phyloP scores from a whole-genome alignment of 2,797 vertebrate species.

The Darevskia mixta region DNA sequence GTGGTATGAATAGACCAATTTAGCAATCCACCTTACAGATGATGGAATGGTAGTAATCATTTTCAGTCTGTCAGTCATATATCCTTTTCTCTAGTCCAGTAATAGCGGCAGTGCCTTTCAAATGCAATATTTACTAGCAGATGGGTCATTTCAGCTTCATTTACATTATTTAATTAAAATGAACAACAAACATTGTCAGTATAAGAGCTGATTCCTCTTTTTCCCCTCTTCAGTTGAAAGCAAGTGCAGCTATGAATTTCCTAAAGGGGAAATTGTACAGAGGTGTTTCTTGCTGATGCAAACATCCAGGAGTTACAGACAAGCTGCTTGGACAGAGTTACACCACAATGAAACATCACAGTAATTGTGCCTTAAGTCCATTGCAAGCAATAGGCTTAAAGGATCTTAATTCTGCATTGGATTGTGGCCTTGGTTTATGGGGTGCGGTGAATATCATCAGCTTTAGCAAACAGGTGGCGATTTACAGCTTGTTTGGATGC shows the following conservation, averaged over 20 bases:
- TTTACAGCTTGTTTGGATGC: neutral
- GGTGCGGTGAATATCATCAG: neutral
- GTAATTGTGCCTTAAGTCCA: neutral
- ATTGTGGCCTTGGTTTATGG: neutral
- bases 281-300: conserved; percentile 41
- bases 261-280: conserved; percentile 35
- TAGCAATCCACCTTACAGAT: conserved; percentile 55
- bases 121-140: conserved; percentile 52
- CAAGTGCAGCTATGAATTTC: conserved; percentile 49
- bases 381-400: neutral
- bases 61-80: conserved; percentile 56
- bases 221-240: neutral
- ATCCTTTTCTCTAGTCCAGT: conserved; percentile 52
- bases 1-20: conserved; percentile 43
- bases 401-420: neutral
- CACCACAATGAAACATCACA: neutral
- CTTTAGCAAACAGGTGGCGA: neutral
- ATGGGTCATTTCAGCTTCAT: conserved; percentile 59
- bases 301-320: conserved; percentile 30
- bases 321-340: conserved; percentile 2
- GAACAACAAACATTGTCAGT: conserved; percentile 53
- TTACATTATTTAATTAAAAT: conserved; percentile 66
- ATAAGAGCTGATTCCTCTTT: conserved; percentile 51
- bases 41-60: conserved; percentile 33
- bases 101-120: conserved; percentile 57